Percentiles rank a stretch among this genome's conserved stretches.
Evolutionary conservation across 1,140 invertebrate genomes (phyloP).

Genomic region (Diorhabda sublineata): DNA sequence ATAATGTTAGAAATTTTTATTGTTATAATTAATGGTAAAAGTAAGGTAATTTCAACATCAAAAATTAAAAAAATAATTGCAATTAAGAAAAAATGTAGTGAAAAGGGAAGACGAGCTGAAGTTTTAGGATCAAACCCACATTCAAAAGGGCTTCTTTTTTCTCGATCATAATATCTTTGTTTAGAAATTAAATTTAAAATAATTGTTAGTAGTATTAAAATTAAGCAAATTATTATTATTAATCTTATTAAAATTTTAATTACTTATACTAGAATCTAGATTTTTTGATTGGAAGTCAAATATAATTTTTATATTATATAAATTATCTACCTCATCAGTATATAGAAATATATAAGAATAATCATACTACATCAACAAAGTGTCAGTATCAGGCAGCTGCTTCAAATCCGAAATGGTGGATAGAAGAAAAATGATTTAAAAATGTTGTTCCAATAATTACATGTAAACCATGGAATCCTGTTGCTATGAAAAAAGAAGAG

Average conservation of each 20-base stretch:
- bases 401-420: slow-evolving; percentile 67
- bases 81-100: too few relatives aligned
- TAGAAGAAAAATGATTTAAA: slow-evolving; percentile 57
- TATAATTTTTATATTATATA: slow-evolving; percentile 58
- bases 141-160: slow-evolving; percentile 60
- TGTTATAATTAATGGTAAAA: too few relatives aligned
- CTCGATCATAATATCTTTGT: slow-evolving; percentile 53
- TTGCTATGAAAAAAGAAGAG: slow-evolving; percentile 61
- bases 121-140: slow-evolving; percentile 60
- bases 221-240: slow-evolving; percentile 46
- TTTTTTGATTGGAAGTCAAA: slow-evolving; percentile 50
- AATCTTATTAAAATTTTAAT: slow-evolving; percentile 44
- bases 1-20: too few relatives aligned
- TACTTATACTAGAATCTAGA: slow-evolving; percentile 53
- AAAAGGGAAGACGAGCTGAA: slow-evolving; percentile 52
- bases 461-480: slow-evolving; percentile 70
- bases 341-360: slow-evolving; percentile 59
- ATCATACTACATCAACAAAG: too few relatives aligned
- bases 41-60: too few relatives aligned
- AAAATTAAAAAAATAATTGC: too few relatives aligned
- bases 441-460: slow-evolving; percentile 66
- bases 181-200: slow-evolving; percentile 50
- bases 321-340: slow-evolving; percentile 63
- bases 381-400: slow-evolving; percentile 69
- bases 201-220: slow-evolving; percentile 50